A percentile compares a stretch with the other conserved stretches of the same genome.
Conservation (phyloP, 2,113 vertebrate species). For the Rissa tridactyla region DNA sequence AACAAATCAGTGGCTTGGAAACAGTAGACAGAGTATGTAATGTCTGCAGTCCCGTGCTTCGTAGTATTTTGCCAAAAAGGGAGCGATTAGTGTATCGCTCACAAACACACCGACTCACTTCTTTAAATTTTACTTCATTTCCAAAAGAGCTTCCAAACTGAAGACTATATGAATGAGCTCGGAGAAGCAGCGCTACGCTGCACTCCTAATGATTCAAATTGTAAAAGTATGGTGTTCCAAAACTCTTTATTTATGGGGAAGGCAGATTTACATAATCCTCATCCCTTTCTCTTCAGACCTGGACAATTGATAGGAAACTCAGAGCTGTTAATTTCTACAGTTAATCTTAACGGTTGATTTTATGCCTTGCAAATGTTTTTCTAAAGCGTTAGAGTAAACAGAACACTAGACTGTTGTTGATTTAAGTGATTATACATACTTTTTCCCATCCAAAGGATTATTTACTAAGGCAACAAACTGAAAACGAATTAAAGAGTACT, state of each 20-base stretch:
- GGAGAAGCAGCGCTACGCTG: not conserved
- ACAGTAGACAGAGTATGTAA: slow-evolving; percentile 24
- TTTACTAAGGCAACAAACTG: slow-evolving; percentile 54
- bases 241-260: not conserved
- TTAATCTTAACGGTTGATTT: slow-evolving; percentile 24
- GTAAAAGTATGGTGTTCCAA: not conserved
- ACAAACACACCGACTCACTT: not conserved
- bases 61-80: not conserved
- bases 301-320: slow-evolving; percentile 32
- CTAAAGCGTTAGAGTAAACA: slow-evolving; percentile 48
- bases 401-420: slow-evolving; percentile 48
- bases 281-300: slow-evolving; percentile 23
- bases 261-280: not conserved
- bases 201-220: not conserved
- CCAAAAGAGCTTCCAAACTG: not conserved
- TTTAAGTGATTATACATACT: slow-evolving; percentile 59
- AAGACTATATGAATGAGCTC: not conserved
- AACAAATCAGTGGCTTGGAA: slow-evolving; percentile 13
- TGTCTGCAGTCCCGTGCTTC: not conserved
- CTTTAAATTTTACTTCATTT: not conserved
- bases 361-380: slow-evolving; percentile 54
- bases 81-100: not conserved
- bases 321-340: slow-evolving; percentile 38
- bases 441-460: slow-evolving; percentile 49
- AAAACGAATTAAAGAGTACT: slow-evolving; percentile 5